phyloP scores from a whole-genome alignment of 2,888 invertebrate genomes.

The Spisula solida region DNA sequence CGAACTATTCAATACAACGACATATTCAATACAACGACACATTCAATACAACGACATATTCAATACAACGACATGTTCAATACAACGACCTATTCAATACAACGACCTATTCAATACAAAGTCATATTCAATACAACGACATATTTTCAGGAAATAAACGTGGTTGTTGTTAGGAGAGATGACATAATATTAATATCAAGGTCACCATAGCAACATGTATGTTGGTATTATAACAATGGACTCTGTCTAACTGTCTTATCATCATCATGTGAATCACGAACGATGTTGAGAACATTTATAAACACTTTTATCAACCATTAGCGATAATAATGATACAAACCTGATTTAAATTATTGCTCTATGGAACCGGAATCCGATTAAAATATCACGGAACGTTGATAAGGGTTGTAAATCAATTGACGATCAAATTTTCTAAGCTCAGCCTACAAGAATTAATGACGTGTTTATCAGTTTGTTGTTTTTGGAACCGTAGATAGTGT shows the following conservation, averaged over 20 bases:
- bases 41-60: too few species aligned
- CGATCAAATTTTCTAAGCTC: slow-evolving; percentile 6
- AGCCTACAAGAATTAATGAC: slow-evolving; percentile 47
- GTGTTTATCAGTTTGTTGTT: slow-evolving; percentile 58
- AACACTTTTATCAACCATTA: neutral
- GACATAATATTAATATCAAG: too few species aligned
- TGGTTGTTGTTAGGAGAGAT: too few species aligned
- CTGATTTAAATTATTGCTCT: neutral
- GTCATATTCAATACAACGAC: too few species aligned
- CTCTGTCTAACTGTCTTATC: neutral
- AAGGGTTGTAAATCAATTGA: slow-evolving; percentile 31
- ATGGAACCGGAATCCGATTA: neutral
- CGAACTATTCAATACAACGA: too few species aligned
- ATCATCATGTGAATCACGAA: neutral
- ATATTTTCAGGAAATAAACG: too few species aligned
- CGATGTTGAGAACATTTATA: neutral
- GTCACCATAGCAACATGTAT: too few species aligned
- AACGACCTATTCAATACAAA: too few species aligned
- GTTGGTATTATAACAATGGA: too few species aligned
- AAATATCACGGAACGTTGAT: slow-evolving; percentile 34
- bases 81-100: too few species aligned
- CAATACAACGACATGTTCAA: too few species aligned
- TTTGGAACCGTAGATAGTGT: slow-evolving; percentile 62
- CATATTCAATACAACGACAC: too few species aligned
- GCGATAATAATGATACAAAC: neutral